phyloP scores from a whole-genome alignment of 2,888 invertebrate genomes.

The Adineta ricciae region DNA sequence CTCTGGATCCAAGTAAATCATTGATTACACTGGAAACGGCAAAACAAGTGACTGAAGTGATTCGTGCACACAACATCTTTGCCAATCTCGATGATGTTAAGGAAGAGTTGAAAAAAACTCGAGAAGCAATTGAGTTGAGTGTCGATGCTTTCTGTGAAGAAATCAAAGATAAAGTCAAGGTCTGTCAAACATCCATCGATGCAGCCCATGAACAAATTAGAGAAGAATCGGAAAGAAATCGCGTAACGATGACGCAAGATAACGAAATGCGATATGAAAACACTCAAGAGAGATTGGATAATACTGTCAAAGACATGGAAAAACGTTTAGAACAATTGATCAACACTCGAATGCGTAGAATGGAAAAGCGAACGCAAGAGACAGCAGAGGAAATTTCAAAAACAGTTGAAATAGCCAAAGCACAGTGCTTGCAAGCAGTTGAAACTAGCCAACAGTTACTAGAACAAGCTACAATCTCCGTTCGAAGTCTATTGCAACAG shows the following conservation, averaged over 20 bases:
- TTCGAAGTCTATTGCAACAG: too few species aligned
- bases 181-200: not conserved
- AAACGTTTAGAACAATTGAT: not conserved
- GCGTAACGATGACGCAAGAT: not conserved
- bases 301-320: not conserved
- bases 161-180: not conserved
- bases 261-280: not conserved
- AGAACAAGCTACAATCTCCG: too few species aligned
- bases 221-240: not conserved
- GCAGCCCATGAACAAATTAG: not conserved
- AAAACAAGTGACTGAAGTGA: not conserved
- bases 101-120: not conserved
- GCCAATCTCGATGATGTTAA: not conserved
- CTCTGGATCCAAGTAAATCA: not conserved
- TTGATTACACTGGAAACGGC: not conserved
- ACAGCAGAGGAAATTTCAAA: not conserved
- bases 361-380: not conserved
- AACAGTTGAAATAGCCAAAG: not conserved
- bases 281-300: not conserved
- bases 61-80: not conserved
- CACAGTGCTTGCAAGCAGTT: not conserved
- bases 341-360: not conserved
- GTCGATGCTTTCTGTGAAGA: not conserved
- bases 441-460: not conserved
- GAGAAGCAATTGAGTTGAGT: not conserved